These are phyloP conservation scores for Cordilura impudica DNA, from an alignment of 2,888 invertebrate species.

Conservation along the genomic window DNA sequence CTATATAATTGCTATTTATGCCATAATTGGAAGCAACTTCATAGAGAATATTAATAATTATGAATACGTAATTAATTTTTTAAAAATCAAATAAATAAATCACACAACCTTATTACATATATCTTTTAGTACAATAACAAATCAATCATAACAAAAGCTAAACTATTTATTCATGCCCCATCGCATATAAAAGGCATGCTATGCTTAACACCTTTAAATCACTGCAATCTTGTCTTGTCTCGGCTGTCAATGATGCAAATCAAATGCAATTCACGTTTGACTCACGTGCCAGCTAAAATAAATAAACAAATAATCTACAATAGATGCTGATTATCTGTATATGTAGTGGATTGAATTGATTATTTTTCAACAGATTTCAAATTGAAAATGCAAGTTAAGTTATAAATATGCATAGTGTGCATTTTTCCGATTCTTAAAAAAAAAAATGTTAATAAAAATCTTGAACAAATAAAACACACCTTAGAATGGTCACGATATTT, in stretches of 20 bases:
- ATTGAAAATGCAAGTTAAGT: background rate
- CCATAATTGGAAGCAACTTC: conserved; percentile 7
- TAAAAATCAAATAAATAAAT: conserved; percentile 32
- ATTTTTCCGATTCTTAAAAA: background rate
- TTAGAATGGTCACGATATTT: conserved; percentile 31
- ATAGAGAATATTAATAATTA: conserved; percentile 18
- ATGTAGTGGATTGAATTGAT: no score
- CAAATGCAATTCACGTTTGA: conserved; percentile 25
- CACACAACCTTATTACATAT: conserved; percentile 8
- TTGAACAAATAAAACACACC: conserved; percentile 43
- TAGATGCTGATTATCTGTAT: conserved; percentile 25
- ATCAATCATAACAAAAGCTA: conserved; percentile 49
- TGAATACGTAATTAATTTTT: background rate
- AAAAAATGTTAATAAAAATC: background rate
- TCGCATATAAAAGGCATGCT: background rate
- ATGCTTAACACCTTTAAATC: conserved; percentile 34
- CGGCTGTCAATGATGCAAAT: conserved; percentile 33
- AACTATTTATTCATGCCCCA: background rate
- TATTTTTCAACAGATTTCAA: conserved; percentile 23
- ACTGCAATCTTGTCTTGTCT: conserved; percentile 18
- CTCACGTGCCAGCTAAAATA: conserved; percentile 55
- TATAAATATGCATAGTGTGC: background rate
- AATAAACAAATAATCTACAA: conserved; percentile 7
- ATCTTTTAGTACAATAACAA: conserved; percentile 14
- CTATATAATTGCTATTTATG: background rate